Base-by-base conservation (phyloP, 2,113 vertebrate species). In the Peromyscus maniculatus region DNA sequence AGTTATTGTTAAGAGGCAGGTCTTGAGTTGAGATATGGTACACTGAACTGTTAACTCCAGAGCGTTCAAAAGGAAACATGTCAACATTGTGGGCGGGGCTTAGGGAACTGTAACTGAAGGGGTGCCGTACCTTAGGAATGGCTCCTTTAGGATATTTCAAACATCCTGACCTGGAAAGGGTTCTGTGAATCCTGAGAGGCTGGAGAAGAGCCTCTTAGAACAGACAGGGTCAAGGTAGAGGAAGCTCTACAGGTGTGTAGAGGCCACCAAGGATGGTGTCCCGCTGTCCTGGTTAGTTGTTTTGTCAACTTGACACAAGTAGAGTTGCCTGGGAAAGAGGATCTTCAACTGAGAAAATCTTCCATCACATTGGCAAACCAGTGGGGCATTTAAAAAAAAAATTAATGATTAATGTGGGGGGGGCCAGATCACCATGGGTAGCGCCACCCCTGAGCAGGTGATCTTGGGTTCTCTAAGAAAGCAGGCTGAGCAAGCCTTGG, bases 171-270 rank as follows among this genome's bases (percentile, higher is more conserved):
- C 43, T 46, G 8, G 13, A 46, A 28, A 24, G 59, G 22, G 49
- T 52, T 49, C 59, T 3, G 62, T 12, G 55, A 24, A 19, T 31
- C 43, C 39, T 4, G 5, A 69, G 22, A 55, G 55, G 59, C 24
- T 69, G 16, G 49, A 79, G 11, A 84, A 19, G 36, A 87, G n/a
- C 31, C 43, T 88, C 49, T 75, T 17, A 74, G 19, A 49, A 79
- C 15, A 55, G 15, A 49, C 1, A 22, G 43, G 26, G 11, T 7
- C 2, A 1, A 11, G 9, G 46, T 8, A 15, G 5, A 55, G 43
- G 17, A 21, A 57, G 15, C 24, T 64, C 71, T 91, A 64, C 3
- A 55, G 64, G 75, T 74, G 19, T 5, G 24, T 39, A 46, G 84
- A 84, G 82, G 36, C 26, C 46, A 74, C 69, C 21, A 2, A 24